Evolutionary conservation across 2,888 invertebrate genomes (phyloP).

Genomic region (Trachelus tabidus): DNA sequence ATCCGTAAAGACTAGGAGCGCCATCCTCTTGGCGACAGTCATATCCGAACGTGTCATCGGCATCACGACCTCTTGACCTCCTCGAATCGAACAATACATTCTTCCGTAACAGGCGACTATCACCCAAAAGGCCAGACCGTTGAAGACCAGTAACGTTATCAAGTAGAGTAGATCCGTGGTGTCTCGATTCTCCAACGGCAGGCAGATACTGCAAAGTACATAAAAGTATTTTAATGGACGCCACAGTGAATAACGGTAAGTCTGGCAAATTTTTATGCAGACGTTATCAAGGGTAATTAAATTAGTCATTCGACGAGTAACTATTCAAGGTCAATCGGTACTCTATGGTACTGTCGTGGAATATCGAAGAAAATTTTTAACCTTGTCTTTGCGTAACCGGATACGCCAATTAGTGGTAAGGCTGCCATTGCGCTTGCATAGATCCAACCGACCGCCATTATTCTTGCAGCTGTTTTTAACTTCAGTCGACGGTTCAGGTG

Average conservation of each 20-base stretch:
- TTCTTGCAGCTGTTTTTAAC: conserved; percentile 69
- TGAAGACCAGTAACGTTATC: conserved; percentile 70
- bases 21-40: conserved; percentile 75
- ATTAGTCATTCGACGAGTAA: not conserved
- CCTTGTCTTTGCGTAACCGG: conserved; percentile 74
- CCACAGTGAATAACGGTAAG: no score
- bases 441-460: conserved; percentile 73
- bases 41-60: conserved; percentile 65
- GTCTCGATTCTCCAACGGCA: conserved; percentile 72
- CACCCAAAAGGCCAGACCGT: conserved; percentile 73
- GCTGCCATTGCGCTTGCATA: conserved; percentile 71
- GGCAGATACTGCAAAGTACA: conserved; percentile 69
- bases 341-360: not conserved
- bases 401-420: conserved; percentile 73
- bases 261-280: no score
- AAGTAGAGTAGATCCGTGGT: conserved; percentile 70
- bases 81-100: conserved; percentile 72
- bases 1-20: conserved; percentile 75
- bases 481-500: conserved; percentile 73
- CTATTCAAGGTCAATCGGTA: not conserved
- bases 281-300: not conserved
- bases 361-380: conserved; percentile 23
- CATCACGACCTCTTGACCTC: conserved; percentile 45
- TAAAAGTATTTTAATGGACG: not conserved
- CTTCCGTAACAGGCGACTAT: conserved; percentile 74